Conservation (phyloP, 2,888 invertebrate genomes). For the Dorcus hopei region DNA sequence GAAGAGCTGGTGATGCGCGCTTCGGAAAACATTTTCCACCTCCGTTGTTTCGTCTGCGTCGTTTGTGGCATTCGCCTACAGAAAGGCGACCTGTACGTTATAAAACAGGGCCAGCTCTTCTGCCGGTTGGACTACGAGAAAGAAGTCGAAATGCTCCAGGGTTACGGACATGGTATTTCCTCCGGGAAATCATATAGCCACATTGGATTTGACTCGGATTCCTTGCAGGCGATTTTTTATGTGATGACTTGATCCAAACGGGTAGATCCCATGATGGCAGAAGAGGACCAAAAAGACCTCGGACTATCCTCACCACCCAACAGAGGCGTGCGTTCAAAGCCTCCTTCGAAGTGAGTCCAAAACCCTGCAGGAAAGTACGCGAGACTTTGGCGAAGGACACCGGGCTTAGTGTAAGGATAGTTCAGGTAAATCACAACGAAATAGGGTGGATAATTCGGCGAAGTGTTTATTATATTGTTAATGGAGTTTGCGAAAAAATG, state of each 20-base stretch:
- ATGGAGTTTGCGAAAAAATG: background rate
- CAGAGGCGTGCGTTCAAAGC: conserved; percentile 81
- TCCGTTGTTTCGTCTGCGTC: conserved; percentile 75
- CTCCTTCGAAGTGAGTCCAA: conserved; percentile 81
- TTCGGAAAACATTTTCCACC: conserved; percentile 71
- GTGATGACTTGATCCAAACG: conserved; percentile 58
- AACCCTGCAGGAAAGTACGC: conserved; percentile 78
- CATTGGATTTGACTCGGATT: background rate
- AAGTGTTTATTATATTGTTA: background rate
- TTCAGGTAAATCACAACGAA: conserved; percentile 60
- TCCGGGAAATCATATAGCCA: background rate
- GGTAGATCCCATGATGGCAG: conserved; percentile 62
- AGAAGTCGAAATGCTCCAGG: conserved; percentile 71
- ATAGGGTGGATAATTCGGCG: background rate
- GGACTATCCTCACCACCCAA: conserved; percentile 80
- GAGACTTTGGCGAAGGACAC: conserved; percentile 82
- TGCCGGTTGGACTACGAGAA: conserved; percentile 79
- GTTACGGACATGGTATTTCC: conserved; percentile 52
- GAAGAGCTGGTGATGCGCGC: conserved; percentile 80
- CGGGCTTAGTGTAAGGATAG: conserved; percentile 77
- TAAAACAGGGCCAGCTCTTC: conserved; percentile 74
- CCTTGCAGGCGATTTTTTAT: conserved; percentile 54
- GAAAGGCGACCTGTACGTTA: conserved; percentile 78
- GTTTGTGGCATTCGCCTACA: conserved; percentile 73
- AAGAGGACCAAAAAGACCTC: conserved; percentile 74